Conservation (phyloP, 2,113 vertebrate species). For the Bagarius yarrelli region DNA sequence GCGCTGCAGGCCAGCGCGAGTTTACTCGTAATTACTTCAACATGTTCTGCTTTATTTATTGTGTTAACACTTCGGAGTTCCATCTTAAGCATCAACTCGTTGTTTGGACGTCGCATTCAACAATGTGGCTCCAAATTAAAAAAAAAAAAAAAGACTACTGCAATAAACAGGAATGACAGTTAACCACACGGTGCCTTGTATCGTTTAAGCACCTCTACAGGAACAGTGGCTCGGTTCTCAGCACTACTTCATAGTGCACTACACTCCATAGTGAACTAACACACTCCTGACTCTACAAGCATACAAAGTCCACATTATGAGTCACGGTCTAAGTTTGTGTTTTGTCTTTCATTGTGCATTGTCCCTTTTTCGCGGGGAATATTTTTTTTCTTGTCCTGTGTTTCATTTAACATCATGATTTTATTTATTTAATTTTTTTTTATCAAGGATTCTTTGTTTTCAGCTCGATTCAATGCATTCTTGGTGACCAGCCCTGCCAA, state of each 20-base stretch:
- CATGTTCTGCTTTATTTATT: constrained; percentile 31
- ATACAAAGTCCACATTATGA: not conserved
- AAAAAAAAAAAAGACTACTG: not conserved
- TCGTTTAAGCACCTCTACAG: constrained; percentile 12
- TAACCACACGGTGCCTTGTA: constrained; percentile 16
- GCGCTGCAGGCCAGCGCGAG: constrained; percentile 21
- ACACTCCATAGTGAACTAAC: not conserved
- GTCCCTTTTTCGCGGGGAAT: not conserved
- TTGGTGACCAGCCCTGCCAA: not conserved
- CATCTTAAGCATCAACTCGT: not conserved
- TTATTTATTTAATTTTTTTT: not conserved
- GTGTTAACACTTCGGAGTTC: constrained; percentile 23
- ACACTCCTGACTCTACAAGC: not conserved
- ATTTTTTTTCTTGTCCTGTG: not conserved
- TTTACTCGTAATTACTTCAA: constrained; percentile 42
- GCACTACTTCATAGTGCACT: constrained; percentile 5
- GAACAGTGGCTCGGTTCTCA: not conserved
- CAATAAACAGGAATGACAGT: constrained; percentile 17
- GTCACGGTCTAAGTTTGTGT: constrained; percentile 7
- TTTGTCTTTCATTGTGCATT: constrained; percentile 15
- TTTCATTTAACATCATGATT: constrained; percentile 11
- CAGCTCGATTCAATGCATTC: not conserved
- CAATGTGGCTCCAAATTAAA: constrained; percentile 17
- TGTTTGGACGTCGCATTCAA: not conserved
- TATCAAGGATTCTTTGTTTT: constrained; percentile 11